Conservation (phyloP, 2,113 vertebrate genomes). For the Oreotrochilus melanogaster region DNA sequence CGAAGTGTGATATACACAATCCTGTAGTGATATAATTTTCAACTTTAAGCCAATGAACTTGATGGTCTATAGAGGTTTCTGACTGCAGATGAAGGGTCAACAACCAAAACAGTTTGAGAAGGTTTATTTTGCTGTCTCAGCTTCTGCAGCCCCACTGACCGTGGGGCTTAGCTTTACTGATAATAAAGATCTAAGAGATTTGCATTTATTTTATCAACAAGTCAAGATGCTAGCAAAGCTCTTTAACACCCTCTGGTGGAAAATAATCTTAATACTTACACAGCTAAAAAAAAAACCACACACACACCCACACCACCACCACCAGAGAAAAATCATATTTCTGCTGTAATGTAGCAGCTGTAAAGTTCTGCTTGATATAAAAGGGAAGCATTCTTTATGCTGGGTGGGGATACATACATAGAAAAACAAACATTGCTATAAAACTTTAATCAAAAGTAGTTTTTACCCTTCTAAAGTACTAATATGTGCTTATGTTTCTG, state of each 20-base stretch:
- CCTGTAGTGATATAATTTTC: rapidly evolving
- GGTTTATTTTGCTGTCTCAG: background rate
- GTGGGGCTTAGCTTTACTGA: background rate
- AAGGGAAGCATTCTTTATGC: background rate
- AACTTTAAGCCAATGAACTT: background rate
- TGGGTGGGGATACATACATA: background rate
- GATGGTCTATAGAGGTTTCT: background rate
- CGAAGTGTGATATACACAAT: background rate
- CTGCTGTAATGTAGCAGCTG: background rate
- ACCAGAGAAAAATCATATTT: background rate
- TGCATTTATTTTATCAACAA: background rate
- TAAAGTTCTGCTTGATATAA: background rate
- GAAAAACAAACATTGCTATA: background rate
- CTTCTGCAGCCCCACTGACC: background rate
- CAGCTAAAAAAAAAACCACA: no score
- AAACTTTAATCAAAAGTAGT: background rate
- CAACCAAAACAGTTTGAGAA: background rate
- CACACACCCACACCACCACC: no score
- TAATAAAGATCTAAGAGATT: background rate
- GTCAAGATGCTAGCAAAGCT: conserved; percentile 1
- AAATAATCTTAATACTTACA: background rate
- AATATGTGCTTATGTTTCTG: background rate
- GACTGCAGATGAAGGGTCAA: background rate
- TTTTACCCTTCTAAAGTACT: background rate
- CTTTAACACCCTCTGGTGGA: conserved; percentile 61